A percentile compares a stretch with the other conserved stretches of the same genome.
phyloP scores from a whole-genome alignment of 2,113 vertebrate species.

The Dicerorhinus sumatrensis region DNA sequence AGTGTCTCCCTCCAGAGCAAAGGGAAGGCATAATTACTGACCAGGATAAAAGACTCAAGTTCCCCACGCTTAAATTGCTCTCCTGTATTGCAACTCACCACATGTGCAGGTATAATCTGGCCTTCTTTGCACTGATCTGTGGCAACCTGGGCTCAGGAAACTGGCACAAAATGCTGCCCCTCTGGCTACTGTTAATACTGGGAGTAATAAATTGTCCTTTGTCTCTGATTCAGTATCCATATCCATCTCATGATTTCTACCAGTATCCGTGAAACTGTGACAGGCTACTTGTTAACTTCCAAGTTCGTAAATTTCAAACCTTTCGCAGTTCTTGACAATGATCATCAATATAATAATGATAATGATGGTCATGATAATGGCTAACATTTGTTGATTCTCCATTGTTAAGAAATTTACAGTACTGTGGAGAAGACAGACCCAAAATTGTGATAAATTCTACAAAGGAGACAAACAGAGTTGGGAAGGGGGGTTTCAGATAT shows the following conservation, averaged over 20 bases:
- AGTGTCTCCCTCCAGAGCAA: not conserved
- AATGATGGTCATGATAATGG: not conserved
- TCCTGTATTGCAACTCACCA: not conserved
- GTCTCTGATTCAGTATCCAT: not conserved
- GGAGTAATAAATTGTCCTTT: not conserved
- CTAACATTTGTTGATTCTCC: not conserved
- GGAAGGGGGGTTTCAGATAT: not conserved
- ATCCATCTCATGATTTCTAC: not conserved
- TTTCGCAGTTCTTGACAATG: not conserved
- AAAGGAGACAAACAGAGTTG: not conserved
- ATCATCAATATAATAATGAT: not conserved
- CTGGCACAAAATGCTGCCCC: not conserved
- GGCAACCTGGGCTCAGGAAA: not conserved
- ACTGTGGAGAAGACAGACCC: not conserved
- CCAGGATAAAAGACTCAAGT: not conserved
- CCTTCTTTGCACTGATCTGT: not conserved
- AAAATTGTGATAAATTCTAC: not conserved
- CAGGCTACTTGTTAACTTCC: not conserved
- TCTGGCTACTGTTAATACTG: not conserved
- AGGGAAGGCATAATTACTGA: not conserved
- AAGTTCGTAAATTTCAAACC: not conserved
- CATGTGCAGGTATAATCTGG: not conserved
- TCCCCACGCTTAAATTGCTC: not conserved
- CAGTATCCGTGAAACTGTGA: not conserved
- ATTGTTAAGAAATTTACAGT: not conserved